These are phyloP conservation scores for Archips xylosteana DNA, from an alignment of 2,888 invertebrate genomes.

Conservation along the genomic window DNA sequence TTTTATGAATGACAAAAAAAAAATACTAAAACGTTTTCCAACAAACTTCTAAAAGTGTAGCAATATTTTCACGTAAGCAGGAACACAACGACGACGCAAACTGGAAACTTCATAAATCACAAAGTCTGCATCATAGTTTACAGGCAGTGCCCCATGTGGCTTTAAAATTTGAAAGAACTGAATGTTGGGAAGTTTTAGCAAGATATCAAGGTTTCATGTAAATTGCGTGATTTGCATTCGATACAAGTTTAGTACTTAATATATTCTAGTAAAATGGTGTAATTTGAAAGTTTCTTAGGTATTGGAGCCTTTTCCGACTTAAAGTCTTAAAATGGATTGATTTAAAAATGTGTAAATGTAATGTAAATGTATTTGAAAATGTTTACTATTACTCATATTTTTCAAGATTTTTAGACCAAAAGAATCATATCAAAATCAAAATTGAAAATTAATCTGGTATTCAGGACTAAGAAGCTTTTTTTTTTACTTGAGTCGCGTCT, in stretches of 20 bases:
- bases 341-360: no score
- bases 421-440: no score
- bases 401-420: no score
- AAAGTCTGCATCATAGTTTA: conserved; percentile 69
- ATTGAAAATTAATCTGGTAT: no score
- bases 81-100: conserved; percentile 45
- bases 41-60: conserved; percentile 20
- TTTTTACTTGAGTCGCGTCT: no score
- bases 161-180: conserved; percentile 60
- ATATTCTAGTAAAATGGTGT: neutral
- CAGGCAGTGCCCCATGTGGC: conserved; percentile 60
- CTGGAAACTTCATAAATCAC: conserved; percentile 69
- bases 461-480: no score
- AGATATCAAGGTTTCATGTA: conserved; percentile 16
- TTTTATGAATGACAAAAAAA: neutral
- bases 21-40: neutral
- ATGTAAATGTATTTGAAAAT: no score
- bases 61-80: conserved; percentile 33
- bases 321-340: neutral
- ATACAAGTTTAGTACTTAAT: neutral
- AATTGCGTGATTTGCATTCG: conserved; percentile 11
- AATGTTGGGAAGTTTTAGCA: conserved; percentile 22
- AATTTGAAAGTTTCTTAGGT: neutral
- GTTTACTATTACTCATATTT: no score
- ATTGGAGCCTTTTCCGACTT: neutral